These are phyloP conservation scores for Miichthys miiuy DNA, from an alignment of 2,797 vertebrate species.

Conservation along the genomic window DNA sequence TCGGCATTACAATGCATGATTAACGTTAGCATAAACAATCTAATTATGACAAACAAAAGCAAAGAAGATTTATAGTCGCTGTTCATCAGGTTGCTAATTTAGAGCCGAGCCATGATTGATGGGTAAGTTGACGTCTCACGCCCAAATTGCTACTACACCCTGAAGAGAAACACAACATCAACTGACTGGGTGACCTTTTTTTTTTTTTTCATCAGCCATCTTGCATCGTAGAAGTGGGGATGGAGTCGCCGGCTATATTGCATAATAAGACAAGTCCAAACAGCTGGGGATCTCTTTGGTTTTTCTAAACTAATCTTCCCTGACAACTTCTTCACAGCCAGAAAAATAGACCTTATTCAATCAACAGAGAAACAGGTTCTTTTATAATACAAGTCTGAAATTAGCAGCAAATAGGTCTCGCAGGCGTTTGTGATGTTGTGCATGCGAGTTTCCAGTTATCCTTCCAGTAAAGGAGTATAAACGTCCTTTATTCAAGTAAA, in stretches of 20 bases:
- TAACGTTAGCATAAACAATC: constrained; percentile 24
- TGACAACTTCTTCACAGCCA: constrained; percentile 53
- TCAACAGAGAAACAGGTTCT: constrained; percentile 44
- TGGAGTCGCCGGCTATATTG: constrained; percentile 33
- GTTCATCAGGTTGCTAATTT: constrained; percentile 31
- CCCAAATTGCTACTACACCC: constrained; percentile 16
- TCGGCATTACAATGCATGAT: constrained; percentile 18
- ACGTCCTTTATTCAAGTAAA: not conserved
- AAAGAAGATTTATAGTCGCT: constrained; percentile 9
- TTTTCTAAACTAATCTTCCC: constrained; percentile 62
- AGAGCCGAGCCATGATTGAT: constrained; percentile 35
- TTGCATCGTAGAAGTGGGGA: constrained; percentile 4
- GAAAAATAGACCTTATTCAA: constrained; percentile 48
- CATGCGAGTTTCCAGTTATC: not conserved
- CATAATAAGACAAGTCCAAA: constrained; percentile 69
- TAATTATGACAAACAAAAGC: constrained; percentile 29
- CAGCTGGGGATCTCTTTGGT: constrained; percentile 53
- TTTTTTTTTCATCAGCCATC: constrained; percentile 14
- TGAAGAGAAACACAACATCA: constrained; percentile 27
- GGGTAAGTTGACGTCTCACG: constrained; percentile 39
- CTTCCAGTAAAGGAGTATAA: not conserved
- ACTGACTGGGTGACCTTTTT: constrained; percentile 27
- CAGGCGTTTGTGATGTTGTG: constrained; percentile 17
- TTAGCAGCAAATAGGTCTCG: constrained; percentile 18
- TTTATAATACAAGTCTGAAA: constrained; percentile 25